Evolutionary conservation across 2,797 vertebrate genomes (phyloP), one percentile per base, ranked within the genome.

Genomic region (Cephalopachus bancanus): DNA sequence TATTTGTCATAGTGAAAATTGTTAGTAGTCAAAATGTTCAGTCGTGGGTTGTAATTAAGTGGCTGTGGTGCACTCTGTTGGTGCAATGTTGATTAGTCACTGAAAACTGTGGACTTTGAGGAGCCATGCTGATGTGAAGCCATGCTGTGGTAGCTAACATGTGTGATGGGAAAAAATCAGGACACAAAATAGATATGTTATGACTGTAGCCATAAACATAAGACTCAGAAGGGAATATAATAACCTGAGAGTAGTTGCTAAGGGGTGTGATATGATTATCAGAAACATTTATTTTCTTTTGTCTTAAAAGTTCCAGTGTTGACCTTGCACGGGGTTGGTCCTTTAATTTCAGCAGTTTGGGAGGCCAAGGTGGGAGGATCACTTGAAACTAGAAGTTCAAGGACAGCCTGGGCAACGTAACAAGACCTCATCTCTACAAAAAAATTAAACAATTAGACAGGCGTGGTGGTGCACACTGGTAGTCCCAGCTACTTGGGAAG

Each of bases 11-110:
- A 4, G 28, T 83, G 33, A 24, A 11, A 30, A 12, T 17, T 10
- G 15, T 44, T 49, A 44, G 11, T 55, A 20, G 71, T 86, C 4
- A 14, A 22, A 59, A 15, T 44, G 26, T 49, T 49, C 51, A 10
- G 30, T 37, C 1, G 0, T 3, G 51, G 51, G 22, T 49, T 1
- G 0, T 17, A 30, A 17, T 10, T 8, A 26, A 22, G 67, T 16
- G 0, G 17, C 60, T 3, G 5, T 30, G 64, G n/a, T 71, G 2
- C 0, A 2, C 7, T 20, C 16, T 6, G 16, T 10, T 0, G 14
- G 28, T 26, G 69, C 12, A 0, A 26, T 1, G 1, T 10, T 15
- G 2, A 3, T 0, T 1, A 15, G 22, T 28, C 16, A 0, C 5
- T 0, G 1, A 24, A 7, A 62, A 5, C 37, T 3, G 26, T 53